phyloP scores from a whole-genome alignment of 2,797 vertebrate genomes.

The Poecile montanus region DNA sequence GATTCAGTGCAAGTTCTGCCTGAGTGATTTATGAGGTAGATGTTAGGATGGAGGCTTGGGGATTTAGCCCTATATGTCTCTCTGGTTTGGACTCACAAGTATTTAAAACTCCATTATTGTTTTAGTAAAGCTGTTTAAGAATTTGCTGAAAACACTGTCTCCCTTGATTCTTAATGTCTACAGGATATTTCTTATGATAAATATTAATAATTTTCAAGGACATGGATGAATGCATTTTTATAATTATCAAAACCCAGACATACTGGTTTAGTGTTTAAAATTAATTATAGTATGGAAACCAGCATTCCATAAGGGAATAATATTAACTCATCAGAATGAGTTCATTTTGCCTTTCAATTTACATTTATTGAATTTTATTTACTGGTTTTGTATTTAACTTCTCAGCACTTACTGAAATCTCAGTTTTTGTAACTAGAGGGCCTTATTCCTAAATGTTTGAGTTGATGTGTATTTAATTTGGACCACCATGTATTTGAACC shows the following conservation, averaged over 20 bases:
- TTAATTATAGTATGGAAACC: constrained; percentile 64
- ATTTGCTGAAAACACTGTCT: constrained; percentile 54
- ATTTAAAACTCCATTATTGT: constrained; percentile 39
- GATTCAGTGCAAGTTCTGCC: background rate
- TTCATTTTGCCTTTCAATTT: constrained; percentile 63
- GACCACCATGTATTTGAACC: background rate
- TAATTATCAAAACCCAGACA: constrained; percentile 65
- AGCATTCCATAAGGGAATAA: constrained; percentile 63
- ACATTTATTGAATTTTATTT: constrained; percentile 64
- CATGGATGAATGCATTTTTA: constrained; percentile 54
- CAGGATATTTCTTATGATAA: constrained; percentile 72
- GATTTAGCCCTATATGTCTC: background rate
- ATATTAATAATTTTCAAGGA: constrained; percentile 71
- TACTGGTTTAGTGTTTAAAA: constrained; percentile 59
- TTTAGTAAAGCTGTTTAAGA: constrained; percentile 38
- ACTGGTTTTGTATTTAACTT: constrained; percentile 33
- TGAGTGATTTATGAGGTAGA: background rate
- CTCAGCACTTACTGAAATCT: constrained; percentile 30
- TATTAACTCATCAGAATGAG: constrained; percentile 55
- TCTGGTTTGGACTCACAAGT: constrained; percentile 16
- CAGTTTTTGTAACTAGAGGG: background rate
- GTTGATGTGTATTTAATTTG: background rate
- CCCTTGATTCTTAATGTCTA: constrained; percentile 69
- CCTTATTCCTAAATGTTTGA: constrained; percentile 3
- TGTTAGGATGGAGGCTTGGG: background rate